These are phyloP conservation scores for Hirtodrosophila cameraria DNA, from an alignment of 2,888 invertebrate species.

Conservation along the genomic window DNA sequence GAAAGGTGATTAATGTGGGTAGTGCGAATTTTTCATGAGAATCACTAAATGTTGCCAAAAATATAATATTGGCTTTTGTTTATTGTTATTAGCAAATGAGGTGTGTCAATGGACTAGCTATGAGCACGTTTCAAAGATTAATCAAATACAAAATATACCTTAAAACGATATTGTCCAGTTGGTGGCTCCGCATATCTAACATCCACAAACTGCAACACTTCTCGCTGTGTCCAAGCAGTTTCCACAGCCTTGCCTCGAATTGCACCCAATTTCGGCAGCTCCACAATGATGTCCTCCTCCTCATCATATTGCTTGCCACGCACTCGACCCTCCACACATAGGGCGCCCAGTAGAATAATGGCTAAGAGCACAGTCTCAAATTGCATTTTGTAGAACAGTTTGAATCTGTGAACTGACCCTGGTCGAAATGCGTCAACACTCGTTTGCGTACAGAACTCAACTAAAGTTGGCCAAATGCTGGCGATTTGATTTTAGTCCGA, in stretches of 20 bases:
- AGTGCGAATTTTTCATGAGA: too few relatives aligned
- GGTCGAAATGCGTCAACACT: slow-evolving; percentile 38
- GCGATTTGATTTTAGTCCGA: slow-evolving; percentile 51
- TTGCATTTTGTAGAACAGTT: slow-evolving; percentile 36
- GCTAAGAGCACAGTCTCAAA: slow-evolving; percentile 3
- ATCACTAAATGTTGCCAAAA: too few relatives aligned
- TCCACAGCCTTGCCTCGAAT: slow-evolving; percentile 77
- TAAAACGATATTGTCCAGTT: slow-evolving; percentile 80
- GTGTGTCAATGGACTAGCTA: too few relatives aligned
- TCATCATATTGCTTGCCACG: slow-evolving; percentile 61
- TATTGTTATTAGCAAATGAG: too few relatives aligned
- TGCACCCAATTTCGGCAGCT: slow-evolving; percentile 77
- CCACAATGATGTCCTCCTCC: slow-evolving; percentile 74
- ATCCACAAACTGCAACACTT: slow-evolving; percentile 82
- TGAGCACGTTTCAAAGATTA: too few relatives aligned
- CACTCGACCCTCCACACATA: slow-evolving; percentile 28
- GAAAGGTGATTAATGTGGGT: too few relatives aligned
- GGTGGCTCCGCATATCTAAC: slow-evolving; percentile 82
- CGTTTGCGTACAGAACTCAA: slow-evolving; percentile 53
- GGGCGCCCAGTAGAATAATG: not conserved
- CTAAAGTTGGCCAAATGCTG: slow-evolving; percentile 42
- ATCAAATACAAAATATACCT: too few relatives aligned
- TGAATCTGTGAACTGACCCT: not conserved
- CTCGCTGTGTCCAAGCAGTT: slow-evolving; percentile 79
- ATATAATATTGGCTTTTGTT: too few relatives aligned